phyloP scores from a whole-genome alignment of 1,140 invertebrate genomes.

The Calephelis nemesis region DNA sequence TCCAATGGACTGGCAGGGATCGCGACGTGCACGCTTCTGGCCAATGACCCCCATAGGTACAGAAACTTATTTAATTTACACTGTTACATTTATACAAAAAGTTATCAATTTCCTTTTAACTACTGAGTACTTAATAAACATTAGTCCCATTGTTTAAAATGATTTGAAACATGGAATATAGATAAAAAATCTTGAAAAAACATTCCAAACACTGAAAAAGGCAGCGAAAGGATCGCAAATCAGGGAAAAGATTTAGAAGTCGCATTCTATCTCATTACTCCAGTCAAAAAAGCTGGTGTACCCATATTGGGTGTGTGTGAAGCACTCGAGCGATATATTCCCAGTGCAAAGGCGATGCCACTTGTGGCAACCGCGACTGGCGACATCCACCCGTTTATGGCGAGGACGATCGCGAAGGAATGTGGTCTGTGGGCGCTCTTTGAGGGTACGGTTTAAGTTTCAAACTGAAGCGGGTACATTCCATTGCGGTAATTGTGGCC shows the following conservation, averaged over 20 bases:
- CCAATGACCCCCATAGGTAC: no score
- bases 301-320: conserved; percentile 61
- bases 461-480: conserved; percentile 22
- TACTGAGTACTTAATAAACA: no score
- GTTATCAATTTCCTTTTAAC: no score
- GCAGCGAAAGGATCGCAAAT: neutral
- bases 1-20: no score
- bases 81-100: no score
- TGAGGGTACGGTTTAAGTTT: conserved; percentile 36
- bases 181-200: neutral
- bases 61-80: no score
- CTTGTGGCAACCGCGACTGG: conserved; percentile 39
- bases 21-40: no score
- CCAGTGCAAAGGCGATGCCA: conserved; percentile 48
- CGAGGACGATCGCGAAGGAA: conserved; percentile 68
- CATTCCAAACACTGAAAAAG: neutral
- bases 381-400: conserved; percentile 64
- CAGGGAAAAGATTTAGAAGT: conserved; percentile 29
- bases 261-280: conserved; percentile 36
- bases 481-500: no score
- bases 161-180: neutral
- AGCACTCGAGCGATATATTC: conserved; percentile 56
- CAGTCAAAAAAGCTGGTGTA: conserved; percentile 49
- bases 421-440: conserved; percentile 45
- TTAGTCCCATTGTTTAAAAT: no score